Percentiles rank a stretch among this genome's conserved stretches.
phyloP scores from a whole-genome alignment of 2,113 vertebrate species.

The Fulica atra region DNA sequence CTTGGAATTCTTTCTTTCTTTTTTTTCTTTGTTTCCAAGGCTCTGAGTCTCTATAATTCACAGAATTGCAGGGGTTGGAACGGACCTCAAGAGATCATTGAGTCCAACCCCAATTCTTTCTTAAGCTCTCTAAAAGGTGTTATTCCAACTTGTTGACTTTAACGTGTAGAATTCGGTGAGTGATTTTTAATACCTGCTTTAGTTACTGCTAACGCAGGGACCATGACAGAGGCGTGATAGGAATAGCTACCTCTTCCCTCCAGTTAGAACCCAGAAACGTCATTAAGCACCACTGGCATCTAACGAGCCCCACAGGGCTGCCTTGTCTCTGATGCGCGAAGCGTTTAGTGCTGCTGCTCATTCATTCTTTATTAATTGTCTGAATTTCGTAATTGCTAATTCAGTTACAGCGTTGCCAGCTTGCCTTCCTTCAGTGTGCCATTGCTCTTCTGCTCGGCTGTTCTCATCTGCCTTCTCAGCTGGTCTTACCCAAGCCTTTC shows the following conservation, averaged over 20 bases:
- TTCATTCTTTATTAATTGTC: constrained; percentile 52
- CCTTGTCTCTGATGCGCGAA: background rate
- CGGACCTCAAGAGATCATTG: too few species aligned
- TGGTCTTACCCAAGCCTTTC: background rate
- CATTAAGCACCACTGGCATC: background rate
- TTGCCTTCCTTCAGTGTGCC: background rate
- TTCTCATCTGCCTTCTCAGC: background rate
- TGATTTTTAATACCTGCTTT: background rate
- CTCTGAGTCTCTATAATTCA: background rate
- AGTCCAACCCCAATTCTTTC: background rate
- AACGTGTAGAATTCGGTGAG: background rate
- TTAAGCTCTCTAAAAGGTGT: background rate
- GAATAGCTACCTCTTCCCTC: background rate
- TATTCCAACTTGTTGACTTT: background rate
- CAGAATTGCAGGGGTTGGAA: too few species aligned
- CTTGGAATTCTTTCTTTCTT: background rate
- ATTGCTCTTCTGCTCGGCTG: background rate
- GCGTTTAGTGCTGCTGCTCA: background rate
- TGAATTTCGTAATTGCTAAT: constrained; percentile 35
- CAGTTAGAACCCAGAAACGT: background rate
- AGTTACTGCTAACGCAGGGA: background rate
- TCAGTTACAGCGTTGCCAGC: background rate
- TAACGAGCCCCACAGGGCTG: constrained; percentile 7
- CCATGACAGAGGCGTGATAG: background rate
- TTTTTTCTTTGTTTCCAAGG: background rate